A percentile compares a stretch with the other conserved stretches of the same genome.
Conservation (phyloP, 2,797 vertebrate genomes). For the Picus viridis region DNA sequence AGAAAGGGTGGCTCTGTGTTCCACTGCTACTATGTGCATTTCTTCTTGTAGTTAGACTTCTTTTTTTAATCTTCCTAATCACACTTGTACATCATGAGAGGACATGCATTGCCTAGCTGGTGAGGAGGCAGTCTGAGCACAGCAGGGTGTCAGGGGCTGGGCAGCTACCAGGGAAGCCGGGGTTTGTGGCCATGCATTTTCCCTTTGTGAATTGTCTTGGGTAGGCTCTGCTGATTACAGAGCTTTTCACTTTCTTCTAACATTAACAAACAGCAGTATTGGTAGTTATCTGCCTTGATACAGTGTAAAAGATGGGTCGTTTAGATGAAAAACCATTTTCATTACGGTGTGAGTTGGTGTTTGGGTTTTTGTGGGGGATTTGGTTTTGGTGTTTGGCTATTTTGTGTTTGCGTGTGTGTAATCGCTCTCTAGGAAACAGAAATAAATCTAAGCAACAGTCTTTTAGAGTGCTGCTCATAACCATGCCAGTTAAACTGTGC, state of each 20-base stretch:
- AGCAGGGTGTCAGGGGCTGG: fast-evolving
- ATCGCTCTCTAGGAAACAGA: background rate
- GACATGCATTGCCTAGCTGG: fast-evolving
- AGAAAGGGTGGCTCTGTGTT: background rate
- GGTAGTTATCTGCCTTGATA: background rate
- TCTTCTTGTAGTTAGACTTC: background rate
- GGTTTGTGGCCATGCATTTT: background rate
- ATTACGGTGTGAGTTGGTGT: background rate
- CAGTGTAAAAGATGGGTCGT: background rate
- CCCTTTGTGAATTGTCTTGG: background rate
- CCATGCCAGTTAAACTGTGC: background rate
- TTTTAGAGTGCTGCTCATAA: background rate
- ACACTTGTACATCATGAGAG: background rate
- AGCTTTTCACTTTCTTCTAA: background rate
- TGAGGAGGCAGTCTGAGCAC: background rate
- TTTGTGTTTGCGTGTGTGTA: background rate
- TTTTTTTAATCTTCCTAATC: background rate
- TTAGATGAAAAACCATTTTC: background rate
- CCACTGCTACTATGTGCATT: background rate
- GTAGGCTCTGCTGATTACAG: background rate
- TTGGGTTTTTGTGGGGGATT: background rate
- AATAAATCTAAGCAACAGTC: background rate
- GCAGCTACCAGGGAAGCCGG: background rate
- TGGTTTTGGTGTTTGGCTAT: background rate
- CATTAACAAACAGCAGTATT: background rate